Percentiles rank a stretch among this genome's conserved stretches.
phyloP scores from a whole-genome alignment of 2,113 vertebrate genomes.

The Porphyrio hochstetteri region DNA sequence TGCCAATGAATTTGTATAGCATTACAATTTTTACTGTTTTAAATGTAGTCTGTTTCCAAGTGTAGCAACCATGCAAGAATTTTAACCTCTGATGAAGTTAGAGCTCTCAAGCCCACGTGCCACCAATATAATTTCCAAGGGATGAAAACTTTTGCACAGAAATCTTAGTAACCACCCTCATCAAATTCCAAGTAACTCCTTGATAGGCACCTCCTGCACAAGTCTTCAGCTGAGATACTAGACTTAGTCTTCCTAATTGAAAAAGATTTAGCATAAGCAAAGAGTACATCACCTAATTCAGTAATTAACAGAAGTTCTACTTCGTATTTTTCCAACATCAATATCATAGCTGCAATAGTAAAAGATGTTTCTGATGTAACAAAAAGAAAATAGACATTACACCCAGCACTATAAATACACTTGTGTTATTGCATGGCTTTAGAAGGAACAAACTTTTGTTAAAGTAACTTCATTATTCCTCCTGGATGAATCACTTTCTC shows the following conservation, averaged over 20 bases:
- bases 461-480: neutral
- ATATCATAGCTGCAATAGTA: neutral
- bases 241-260: neutral
- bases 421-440: too few relatives aligned
- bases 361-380: neutral
- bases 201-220: neutral
- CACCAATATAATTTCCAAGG: neutral
- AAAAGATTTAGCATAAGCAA: neutral
- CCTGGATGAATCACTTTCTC: neutral
- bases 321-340: neutral
- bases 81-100: neutral
- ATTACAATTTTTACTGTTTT: neutral
- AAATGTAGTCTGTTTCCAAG: neutral
- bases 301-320: neutral
- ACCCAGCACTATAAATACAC: neutral
- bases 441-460: neutral
- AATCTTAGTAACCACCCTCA: neutral
- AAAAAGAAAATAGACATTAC: neutral
- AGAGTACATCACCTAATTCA: neutral
- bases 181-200: neutral
- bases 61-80: fast-evolving
- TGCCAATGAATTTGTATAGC: neutral
- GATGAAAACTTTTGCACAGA: neutral
- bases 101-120: neutral
- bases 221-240: neutral